A percentile compares a stretch with the other conserved stretches of the same genome.
These are phyloP conservation scores for Zosterops borbonicus DNA, from an alignment of 2,113 vertebrate species.

Conservation along the genomic window DNA sequence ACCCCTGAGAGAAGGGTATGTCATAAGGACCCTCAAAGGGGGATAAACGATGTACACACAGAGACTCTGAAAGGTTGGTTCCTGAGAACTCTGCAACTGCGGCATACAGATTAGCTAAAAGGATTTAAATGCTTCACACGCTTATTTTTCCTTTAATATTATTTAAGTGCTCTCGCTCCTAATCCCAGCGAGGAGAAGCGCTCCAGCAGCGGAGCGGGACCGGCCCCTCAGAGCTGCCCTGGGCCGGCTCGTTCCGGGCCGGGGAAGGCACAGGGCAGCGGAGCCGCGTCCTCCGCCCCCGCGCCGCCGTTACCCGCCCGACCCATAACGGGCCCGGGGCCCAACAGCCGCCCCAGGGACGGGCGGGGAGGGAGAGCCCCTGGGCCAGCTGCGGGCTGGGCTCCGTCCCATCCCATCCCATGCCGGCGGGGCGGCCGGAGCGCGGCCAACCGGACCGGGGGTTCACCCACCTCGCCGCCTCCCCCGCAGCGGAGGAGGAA, in stretches of 20 bases:
- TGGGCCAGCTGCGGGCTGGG: background rate
- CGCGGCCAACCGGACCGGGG: background rate
- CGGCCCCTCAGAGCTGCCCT: accelerated
- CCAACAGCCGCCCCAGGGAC: background rate
- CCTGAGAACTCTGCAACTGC: accelerated
- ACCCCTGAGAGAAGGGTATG: background rate
- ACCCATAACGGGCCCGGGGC: background rate
- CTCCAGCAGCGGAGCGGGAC: background rate
- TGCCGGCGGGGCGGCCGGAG: background rate
- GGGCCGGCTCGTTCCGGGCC: background rate
- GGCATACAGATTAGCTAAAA: background rate
- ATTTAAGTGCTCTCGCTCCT: background rate
- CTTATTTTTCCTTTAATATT: background rate
- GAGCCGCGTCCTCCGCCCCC: background rate
- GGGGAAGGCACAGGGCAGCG: background rate
- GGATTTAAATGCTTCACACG: accelerated
- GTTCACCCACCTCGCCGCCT: background rate
- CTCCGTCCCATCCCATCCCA: background rate
- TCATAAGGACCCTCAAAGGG: background rate
- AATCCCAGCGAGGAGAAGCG: background rate
- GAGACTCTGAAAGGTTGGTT: background rate
- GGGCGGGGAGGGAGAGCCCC: too few relatives aligned
- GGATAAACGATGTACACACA: background rate
- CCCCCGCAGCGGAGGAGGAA: background rate
- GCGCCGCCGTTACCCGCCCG: background rate